Conservation (phyloP, 2,113 vertebrate genomes). For the Colaptes auratus region DNA sequence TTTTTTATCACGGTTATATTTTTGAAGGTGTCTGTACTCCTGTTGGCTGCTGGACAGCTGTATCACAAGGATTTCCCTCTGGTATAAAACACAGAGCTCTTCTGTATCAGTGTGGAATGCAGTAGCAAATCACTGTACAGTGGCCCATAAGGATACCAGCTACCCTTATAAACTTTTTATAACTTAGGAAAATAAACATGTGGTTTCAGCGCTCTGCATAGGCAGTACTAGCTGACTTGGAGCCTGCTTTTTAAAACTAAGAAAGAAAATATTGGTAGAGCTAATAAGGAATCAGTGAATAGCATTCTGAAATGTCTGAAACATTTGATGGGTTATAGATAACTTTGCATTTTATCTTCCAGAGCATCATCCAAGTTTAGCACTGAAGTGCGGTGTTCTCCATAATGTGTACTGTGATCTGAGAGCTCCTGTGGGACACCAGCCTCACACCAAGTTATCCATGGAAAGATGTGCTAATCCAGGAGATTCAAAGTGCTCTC, state of each 20-base stretch:
- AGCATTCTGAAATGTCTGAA: constrained; percentile 54
- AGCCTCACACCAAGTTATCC: neutral
- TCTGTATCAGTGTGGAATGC: constrained; percentile 81
- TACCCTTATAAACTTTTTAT: constrained; percentile 86
- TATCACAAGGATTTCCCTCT: constrained; percentile 72
- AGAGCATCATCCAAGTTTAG: constrained; percentile 9
- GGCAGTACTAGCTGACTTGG: constrained; percentile 66
- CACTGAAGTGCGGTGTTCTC: constrained; percentile 40
- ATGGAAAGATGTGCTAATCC: constrained; percentile 49
- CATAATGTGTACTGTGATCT: constrained; percentile 14
- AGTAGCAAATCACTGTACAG: constrained; percentile 77
- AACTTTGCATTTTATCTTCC: constrained; percentile 48
- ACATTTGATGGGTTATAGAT: constrained; percentile 58
- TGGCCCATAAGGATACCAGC: constrained; percentile 80
- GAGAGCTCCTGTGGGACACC: neutral
- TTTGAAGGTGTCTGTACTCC: constrained; percentile 60
- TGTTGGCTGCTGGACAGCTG: constrained; percentile 55
- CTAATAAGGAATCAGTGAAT: constrained; percentile 73
- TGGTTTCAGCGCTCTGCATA: constrained; percentile 83
- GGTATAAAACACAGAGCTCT: constrained; percentile 78
- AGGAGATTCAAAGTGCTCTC: neutral
- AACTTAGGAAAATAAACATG: constrained; percentile 86
- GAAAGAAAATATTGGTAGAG: constrained; percentile 79
- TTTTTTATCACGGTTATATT: constrained; percentile 21
- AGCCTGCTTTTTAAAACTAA: constrained; percentile 75